Evolutionary conservation across 2,888 invertebrate species (phyloP), one percentile per base, ranked within the genome.

Genomic region (Microctonus aethiopoides): DNA sequence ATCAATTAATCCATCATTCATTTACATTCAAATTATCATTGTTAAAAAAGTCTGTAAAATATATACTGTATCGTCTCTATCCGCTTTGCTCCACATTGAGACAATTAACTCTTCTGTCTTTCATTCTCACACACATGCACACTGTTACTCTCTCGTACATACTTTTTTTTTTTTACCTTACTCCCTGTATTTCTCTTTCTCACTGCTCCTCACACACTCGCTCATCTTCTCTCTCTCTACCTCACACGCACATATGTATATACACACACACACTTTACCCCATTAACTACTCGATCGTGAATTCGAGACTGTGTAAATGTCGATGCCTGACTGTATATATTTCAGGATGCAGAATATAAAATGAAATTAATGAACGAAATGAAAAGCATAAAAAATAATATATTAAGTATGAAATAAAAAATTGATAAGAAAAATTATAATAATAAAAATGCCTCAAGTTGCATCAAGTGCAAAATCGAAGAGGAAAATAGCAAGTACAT

Each of bases 71-170:
- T n/a, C 60, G n/a, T 57, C 16, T 67, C 5, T 51, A 52, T n/a
- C 29, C 39, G 66, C 57, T 60, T n/a, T 62, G 13, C 56, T 32
- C 22, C 22, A 67, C 62, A 63, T 72, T 46, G 20, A 61, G 68
- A 72, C 76, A 72, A 75, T 75, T 74, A 73, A 74, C 74, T 72
- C 66, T 71, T 71, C 69, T 68, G 68, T 67, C 64, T 46, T 59
- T 70, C 64, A 57, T 68, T 56, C 41, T 29, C 63, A 51, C 56
- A 46, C 41, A 46, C 34, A 20, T 24, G 20, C 60, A 51, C 56
- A 46, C 41, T 56, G 68, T 56, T 20, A 52, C 7, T 54, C 54
- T 65, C 29, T 26, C 24, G 22, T 13, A 39, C 6, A 10, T 20
- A 34, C n/a, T 46, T 62, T 62, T 46, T 26, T 46, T 26, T 13